Evolutionary conservation across 2,113 vertebrate species (phyloP).

Genomic region (Lates calcarifer): DNA sequence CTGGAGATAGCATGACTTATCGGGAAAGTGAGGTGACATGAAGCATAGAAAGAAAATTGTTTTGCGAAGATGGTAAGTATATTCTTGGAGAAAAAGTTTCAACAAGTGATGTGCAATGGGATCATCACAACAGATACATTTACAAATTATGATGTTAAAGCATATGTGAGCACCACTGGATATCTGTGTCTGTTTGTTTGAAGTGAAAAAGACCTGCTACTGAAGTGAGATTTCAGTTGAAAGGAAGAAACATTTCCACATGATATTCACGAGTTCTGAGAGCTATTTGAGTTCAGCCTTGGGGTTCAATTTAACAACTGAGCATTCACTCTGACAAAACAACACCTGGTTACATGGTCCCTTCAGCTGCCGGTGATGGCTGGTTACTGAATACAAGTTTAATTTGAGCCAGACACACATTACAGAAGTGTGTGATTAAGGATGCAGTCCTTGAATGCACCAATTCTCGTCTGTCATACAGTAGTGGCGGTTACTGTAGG

Average conservation of each 20-base stretch:
- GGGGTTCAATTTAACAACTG: background rate
- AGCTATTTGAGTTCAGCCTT: background rate
- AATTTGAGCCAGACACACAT: background rate
- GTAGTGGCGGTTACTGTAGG: background rate
- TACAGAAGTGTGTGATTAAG: background rate
- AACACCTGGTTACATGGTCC: background rate
- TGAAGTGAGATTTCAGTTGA: background rate
- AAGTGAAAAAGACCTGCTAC: background rate
- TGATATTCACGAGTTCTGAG: constrained; percentile 14
- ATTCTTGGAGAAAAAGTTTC: background rate
- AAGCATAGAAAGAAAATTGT: background rate
- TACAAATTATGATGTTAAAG: background rate
- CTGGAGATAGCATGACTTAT: background rate
- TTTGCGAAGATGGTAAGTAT: background rate
- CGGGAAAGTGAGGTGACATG: background rate
- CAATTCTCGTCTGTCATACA: background rate
- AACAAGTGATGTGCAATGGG: background rate
- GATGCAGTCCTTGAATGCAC: background rate
- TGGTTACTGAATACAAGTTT: background rate
- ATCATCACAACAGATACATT: background rate
- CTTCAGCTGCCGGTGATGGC: background rate
- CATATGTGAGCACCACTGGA: background rate
- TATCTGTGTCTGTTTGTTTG: background rate
- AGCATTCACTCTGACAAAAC: background rate
- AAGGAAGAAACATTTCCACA: background rate